Evolutionary conservation across 1,140 invertebrate species (phyloP), one percentile per base, ranked within the genome.

Genomic region (Aphaenogaster floridana): DNA sequence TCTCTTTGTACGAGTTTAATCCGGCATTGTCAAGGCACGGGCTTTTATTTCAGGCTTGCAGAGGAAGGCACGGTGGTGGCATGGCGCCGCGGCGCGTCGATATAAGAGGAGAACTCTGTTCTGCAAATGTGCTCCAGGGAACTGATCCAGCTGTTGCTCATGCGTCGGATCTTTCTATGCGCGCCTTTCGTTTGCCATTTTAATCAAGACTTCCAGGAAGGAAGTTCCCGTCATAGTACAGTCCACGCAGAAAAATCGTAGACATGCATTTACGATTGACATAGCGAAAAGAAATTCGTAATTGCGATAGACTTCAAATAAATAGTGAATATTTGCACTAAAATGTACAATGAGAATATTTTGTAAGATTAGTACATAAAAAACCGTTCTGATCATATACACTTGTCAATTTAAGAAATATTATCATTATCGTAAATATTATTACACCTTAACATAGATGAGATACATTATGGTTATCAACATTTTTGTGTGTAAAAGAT

Each of bases 131-230:
- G 94, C 95, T 95, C 93, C 93, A 93, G 95, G 95, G 95, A 95
- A 95, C 94, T 85, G 93, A 95, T 95, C 94, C 95, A 95, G 95
- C 95, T 95, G 95, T 95, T 95, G 95, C 94, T 94, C 92, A 89
- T 92, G 89, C 90, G 87, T 89, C 87, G 91, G 90, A 92, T 90
- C 93, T 92, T 91, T 93, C 90, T 92, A 91, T 87, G 89, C 90
- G 90, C 87, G 64, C 90, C 64, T 59, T 89, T 89, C 91, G 89
- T 93, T 95, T 95, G 94, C 94, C 94, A 95, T 95, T 95, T 95
- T 95, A 95, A 95, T 95, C 94, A 95, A 95, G 94, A 93, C 87
- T 92, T 93, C 86, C 94, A 94, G 93, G 94, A 95, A 95, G 94
- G 93, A 95, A 94, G 92, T 93, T 89, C 92, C 86, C 86, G 88